Evolutionary conservation across 2,888 invertebrate species (phyloP).

Genomic region (Limnephilus rhombicus): DNA sequence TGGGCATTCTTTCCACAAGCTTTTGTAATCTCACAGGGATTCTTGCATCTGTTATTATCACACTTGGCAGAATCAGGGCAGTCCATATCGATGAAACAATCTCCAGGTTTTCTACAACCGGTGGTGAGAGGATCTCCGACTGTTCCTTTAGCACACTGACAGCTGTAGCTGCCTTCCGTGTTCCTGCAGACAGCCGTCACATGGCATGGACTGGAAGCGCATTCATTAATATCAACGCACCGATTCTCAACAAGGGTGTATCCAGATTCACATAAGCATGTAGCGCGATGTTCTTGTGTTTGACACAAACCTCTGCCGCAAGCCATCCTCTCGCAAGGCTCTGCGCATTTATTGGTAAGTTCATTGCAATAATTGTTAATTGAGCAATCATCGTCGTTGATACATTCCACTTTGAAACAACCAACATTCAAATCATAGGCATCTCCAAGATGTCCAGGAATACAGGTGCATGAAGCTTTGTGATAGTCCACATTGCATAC

Average conservation of each 20-base stretch:
- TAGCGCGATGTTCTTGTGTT: slow-evolving; percentile 83
- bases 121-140: slow-evolving; percentile 86
- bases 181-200: slow-evolving; percentile 88
- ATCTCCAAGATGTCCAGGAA: slow-evolving; percentile 90
- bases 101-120: slow-evolving; percentile 90
- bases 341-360: slow-evolving; percentile 88
- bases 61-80: slow-evolving; percentile 89
- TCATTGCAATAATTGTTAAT: slow-evolving; percentile 86
- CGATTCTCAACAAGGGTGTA: slow-evolving; percentile 82
- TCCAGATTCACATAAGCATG: slow-evolving; percentile 87
- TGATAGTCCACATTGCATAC: slow-evolving; percentile 86
- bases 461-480: slow-evolving; percentile 85
- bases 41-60: slow-evolving; percentile 84
- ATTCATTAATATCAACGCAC: slow-evolving; percentile 91
- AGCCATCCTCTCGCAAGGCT: slow-evolving; percentile 87
- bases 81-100: slow-evolving; percentile 87
- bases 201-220: slow-evolving; percentile 87
- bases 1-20: slow-evolving; percentile 88
- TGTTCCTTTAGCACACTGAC: slow-evolving; percentile 87
- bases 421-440: slow-evolving; percentile 86
- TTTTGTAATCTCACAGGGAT: slow-evolving; percentile 83
- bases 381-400: slow-evolving; percentile 86
- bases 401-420: slow-evolving; percentile 93
- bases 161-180: slow-evolving; percentile 86
- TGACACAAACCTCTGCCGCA: slow-evolving; percentile 91